A percentile compares a stretch with the other conserved stretches of the same genome.
These are phyloP conservation scores for Coelopa frigida DNA, from an alignment of 1,140 invertebrate genomes.

Conservation along the genomic window DNA sequence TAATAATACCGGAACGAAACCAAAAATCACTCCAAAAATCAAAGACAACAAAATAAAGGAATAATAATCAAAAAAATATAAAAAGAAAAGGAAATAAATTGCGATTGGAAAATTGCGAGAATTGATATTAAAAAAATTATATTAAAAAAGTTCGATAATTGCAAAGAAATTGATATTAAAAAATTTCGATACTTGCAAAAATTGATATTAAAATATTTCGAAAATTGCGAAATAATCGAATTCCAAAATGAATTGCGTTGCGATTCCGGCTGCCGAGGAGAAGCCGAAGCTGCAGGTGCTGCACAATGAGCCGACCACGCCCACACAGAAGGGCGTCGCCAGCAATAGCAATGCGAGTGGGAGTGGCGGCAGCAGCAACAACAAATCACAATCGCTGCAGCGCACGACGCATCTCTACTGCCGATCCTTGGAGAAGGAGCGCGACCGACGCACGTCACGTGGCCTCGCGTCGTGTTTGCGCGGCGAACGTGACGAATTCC, in stretches of 20 bases:
- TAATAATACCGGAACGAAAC: no score
- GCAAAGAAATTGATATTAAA: slow-evolving; percentile 7
- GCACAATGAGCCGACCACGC: slow-evolving; percentile 14
- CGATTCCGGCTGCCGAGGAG: slow-evolving; percentile 29
- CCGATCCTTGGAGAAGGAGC: slow-evolving; percentile 19
- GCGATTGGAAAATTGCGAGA: slow-evolving; percentile 3
- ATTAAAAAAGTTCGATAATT: background rate
- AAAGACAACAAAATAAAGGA: background rate
- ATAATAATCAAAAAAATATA: background rate
- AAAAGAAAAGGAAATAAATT: slow-evolving; percentile 8
- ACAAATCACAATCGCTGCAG: slow-evolving; percentile 26
- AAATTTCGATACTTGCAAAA: slow-evolving; percentile 7
- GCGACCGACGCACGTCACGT: slow-evolving; percentile 25
- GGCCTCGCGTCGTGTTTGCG: slow-evolving; percentile 40
- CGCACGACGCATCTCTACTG: slow-evolving; percentile 17
- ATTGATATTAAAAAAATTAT: slow-evolving; percentile 9
- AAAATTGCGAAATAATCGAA: slow-evolving; percentile 12
- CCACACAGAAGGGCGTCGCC: slow-evolving; percentile 15
- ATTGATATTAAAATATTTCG: slow-evolving; percentile 3
- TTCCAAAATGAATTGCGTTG: slow-evolving; percentile 40
- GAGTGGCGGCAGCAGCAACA: slow-evolving; percentile 8
- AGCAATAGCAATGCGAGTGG: slow-evolving; percentile 9
- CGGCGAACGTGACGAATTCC: slow-evolving; percentile 39
- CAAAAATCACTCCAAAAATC: background rate
- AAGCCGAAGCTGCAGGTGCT: slow-evolving; percentile 27